Percentiles rank a stretch among this genome's conserved stretches.
Conservation (phyloP, 1,140 invertebrate genomes). For the Bemisia tabaci region DNA sequence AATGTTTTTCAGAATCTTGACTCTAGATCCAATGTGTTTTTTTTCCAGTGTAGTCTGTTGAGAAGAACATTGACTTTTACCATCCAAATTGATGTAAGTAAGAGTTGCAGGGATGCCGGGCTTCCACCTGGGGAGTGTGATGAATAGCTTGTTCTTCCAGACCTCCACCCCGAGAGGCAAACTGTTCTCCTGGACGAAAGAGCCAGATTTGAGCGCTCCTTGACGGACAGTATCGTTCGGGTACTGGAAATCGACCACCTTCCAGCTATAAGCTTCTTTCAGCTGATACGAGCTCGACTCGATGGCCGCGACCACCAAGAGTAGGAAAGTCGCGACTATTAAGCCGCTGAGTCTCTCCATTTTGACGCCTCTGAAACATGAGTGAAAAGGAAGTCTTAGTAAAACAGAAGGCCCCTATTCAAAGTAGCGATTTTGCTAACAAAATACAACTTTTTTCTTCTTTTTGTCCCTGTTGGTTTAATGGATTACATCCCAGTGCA, state of each 20-base stretch:
- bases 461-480: too few species aligned
- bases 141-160: conserved; percentile 60
- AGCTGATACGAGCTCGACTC: conserved; percentile 22
- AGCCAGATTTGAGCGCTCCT: conserved; percentile 41
- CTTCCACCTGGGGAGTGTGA: conserved; percentile 61
- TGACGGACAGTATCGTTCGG: conserved; percentile 42
- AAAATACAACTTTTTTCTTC: too few species aligned
- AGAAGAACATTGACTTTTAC: too few species aligned
- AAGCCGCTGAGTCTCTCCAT: background rate
- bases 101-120: conserved; percentile 19
- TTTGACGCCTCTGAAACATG: too few species aligned
- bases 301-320: background rate
- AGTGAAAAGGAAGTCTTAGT: too few species aligned
- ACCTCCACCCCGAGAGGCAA: conserved; percentile 53
- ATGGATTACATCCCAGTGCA: too few species aligned
- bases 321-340: background rate
- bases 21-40: too few species aligned
- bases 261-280: conserved; percentile 48
- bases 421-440: too few species aligned
- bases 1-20: too few species aligned
- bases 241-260: conserved; percentile 51
- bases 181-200: conserved; percentile 52
- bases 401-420: too few species aligned
- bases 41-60: too few species aligned
- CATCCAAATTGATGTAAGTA: conserved; percentile 1